Conservation (phyloP, 2,797 vertebrate genomes). For the Artibeus jamaicensis region DNA sequence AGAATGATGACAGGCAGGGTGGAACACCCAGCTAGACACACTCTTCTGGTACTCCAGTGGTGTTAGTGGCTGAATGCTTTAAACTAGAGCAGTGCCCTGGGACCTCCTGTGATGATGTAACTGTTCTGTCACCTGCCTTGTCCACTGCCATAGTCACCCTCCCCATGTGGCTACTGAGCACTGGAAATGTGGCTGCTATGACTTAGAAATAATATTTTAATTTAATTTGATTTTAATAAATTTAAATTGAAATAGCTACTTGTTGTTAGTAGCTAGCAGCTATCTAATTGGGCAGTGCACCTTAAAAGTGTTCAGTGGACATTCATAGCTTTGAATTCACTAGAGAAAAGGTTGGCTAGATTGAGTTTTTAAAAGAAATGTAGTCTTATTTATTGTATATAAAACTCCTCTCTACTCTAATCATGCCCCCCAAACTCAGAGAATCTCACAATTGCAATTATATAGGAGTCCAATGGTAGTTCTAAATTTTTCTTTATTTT, state of each 20-base stretch:
- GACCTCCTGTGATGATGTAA: neutral
- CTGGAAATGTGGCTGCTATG: neutral
- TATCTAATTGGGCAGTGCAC: neutral
- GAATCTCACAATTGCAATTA: neutral
- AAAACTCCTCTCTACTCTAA: neutral
- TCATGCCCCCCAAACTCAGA: neutral
- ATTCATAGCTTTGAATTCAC: neutral
- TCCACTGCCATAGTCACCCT: neutral
- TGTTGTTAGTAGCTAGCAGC: neutral
- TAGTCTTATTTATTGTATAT: neutral
- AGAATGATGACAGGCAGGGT: neutral
- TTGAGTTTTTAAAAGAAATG: neutral
- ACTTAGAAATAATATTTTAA: neutral
- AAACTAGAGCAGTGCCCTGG: neutral
- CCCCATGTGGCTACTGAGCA: neutral
- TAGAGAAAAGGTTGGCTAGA: neutral
- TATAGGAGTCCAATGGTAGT: neutral
- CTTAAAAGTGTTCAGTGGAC: neutral
- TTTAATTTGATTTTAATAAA: neutral
- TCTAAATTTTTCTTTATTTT: slow-evolving; percentile 17
- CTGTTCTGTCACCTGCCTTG: neutral
- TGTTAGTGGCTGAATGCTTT: neutral
- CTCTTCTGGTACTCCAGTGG: neutral
- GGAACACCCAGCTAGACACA: neutral
- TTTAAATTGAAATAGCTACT: neutral